These are phyloP conservation scores for Eledone cirrhosa DNA, from an alignment of 2,888 invertebrate genomes.

Conservation along the genomic window DNA sequence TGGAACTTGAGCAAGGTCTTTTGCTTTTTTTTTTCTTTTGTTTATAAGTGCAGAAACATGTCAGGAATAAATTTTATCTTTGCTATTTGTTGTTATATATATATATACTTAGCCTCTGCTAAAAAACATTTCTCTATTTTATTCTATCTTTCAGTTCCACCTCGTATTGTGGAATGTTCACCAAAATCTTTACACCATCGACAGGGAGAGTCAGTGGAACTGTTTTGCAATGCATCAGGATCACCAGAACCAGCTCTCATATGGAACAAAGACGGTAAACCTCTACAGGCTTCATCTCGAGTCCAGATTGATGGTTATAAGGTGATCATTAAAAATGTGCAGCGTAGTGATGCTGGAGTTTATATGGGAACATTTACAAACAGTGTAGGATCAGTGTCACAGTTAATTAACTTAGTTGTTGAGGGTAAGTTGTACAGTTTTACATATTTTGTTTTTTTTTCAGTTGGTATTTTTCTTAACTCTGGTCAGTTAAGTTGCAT, in stretches of 20 bases:
- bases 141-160: constrained; percentile 50
- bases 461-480: neutral
- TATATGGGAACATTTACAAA: constrained; percentile 96
- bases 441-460: neutral
- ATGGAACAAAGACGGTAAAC: constrained; percentile 80
- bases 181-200: constrained; percentile 47
- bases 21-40: no score
- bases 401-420: constrained; percentile 93
- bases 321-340: constrained; percentile 89
- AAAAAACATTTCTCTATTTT: neutral
- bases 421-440: constrained; percentile 69
- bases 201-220: constrained; percentile 88
- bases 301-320: constrained; percentile 65
- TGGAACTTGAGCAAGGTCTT: no score
- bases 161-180: constrained; percentile 50
- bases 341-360: constrained; percentile 94
- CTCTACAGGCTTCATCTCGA: constrained; percentile 43
- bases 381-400: constrained; percentile 94
- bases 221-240: constrained; percentile 96
- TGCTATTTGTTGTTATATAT: no score
- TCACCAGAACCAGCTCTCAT: constrained; percentile 92
- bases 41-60: no score
- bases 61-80: no score
- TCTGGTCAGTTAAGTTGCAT: no score
- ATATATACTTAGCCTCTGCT: no score